Conservation (phyloP, 2,797 vertebrate genomes). For the Morus bassanus region DNA sequence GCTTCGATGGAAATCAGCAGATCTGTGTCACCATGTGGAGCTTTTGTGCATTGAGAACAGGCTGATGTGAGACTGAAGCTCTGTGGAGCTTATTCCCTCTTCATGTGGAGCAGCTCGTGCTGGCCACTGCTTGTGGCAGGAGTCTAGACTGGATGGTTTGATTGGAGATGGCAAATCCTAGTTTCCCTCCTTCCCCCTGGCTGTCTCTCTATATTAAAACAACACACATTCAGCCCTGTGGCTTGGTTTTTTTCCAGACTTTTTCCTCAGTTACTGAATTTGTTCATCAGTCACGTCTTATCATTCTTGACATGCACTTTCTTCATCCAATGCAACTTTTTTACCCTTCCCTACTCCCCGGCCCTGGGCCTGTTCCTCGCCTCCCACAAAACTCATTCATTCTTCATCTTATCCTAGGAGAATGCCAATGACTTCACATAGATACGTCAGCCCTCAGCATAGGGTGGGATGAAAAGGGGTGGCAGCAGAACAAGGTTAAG, state of each 20-base stretch:
- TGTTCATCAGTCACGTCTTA: neutral
- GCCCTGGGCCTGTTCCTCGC: neutral
- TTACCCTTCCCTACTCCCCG: neutral
- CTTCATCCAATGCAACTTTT: neutral
- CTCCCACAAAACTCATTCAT: neutral
- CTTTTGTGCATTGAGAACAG: neutral
- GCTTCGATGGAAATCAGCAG: neutral
- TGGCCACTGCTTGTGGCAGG: neutral
- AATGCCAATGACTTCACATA: neutral
- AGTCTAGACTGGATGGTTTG: neutral
- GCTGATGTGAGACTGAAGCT: neutral
- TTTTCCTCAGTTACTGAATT: neutral
- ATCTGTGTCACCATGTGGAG: neutral
- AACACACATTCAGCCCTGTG: neutral
- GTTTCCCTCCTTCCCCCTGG: neutral
- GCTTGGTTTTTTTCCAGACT: neutral
- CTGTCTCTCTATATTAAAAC: neutral
- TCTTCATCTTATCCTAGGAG: neutral
- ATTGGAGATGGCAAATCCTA: neutral
- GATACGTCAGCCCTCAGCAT: neutral
- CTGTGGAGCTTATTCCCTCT: neutral
- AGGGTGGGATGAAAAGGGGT: neutral
- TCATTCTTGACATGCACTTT: neutral
- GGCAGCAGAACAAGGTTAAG: neutral
- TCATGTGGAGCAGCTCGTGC: neutral